Evolutionary conservation across 1,140 invertebrate species (phyloP), one percentile per base, ranked within the genome.

Genomic region (Aphelenchoides avenae): DNA sequence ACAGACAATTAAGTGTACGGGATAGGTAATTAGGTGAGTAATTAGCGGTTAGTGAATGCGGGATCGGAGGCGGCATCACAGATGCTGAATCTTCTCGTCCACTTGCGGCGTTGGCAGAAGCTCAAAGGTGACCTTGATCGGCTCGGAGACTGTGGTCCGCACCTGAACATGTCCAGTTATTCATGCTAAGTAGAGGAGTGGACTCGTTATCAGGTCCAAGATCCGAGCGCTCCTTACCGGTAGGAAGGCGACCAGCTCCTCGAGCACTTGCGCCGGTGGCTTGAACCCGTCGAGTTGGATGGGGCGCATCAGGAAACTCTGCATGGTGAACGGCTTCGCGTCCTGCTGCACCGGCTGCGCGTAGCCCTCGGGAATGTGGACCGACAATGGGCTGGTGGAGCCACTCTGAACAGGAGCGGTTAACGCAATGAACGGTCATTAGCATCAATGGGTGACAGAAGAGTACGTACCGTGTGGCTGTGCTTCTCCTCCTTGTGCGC

Each of bases 201-300:
- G n/a, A n/a, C n/a, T n/a, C n/a, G n/a, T n/a, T n/a, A n/a, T n/a
- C n/a, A n/a, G n/a, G n/a, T n/a, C n/a, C n/a, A n/a, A n/a, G n/a
- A n/a, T n/a, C n/a, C n/a, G n/a, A n/a, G n/a, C n/a, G n/a, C n/a
- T n/a, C n/a, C n/a, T n/a, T 31, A 63, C 60, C 2, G 60, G 60
- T 31, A 63, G 39, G 29, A 52, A 63, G 37, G 60, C 60, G 20
- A 65, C 26, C 4, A 63, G 41, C 31, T 63, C 60, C 2, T 65
- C 47, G n/a, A n/a, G n/a, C n/a, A n/a, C n/a, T n/a, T n/a, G n/a
- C n/a, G n/a, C n/a, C n/a, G n/a, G n/a, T 7, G 44, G 44, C 20
- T 31, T 31, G 39, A 41, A 22, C n/a, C n/a, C n/a, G n/a, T n/a
- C n/a, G n/a, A n/a, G n/a, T n/a, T n/a, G n/a, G n/a, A n/a, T n/a